Base-by-base conservation (phyloP, 2,888 invertebrate genomes). In the Anodontia alba region DNA sequence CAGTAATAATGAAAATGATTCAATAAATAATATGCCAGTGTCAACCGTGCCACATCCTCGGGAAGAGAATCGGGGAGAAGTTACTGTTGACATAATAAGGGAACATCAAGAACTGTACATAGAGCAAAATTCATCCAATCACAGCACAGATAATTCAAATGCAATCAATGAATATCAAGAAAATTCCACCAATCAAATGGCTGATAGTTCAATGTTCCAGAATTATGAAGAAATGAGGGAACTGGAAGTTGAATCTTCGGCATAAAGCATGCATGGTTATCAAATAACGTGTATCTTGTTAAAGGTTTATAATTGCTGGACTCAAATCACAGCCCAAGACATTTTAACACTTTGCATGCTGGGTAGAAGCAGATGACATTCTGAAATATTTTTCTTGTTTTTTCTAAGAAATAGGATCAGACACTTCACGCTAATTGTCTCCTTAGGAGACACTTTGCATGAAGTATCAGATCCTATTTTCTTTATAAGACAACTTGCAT, bases 71-170 rank as follows among this genome's bases (percentile, higher is more conserved):
- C 42, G 46, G 36, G 43, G 57, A 29, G 67, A 68, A 26, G 69
- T 69, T 42, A 42, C 78, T 33, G 76, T 82, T 20, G 82, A 85
- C 71, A 80, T 85, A 38, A 80, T 85, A 43, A 73, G 76, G 38
- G 80, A 85, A 69, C 82, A 85, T 72, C 80, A 82, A 67, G 73
- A 85, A 29, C 74, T 83, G 72, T 83, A 80, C 68, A 66, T 80
- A 38, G 85, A 76, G 73, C 82, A 80, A 72, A 85, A 83, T 76
- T 82, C 85, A 51, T 85, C 78, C 43, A 85, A 83, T 69, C 82
- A 83, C 38, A 72, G 78, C 31, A 66, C 68, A 29, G 80, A 84
- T 33, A 77, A 77, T 72, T 79, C 84, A 38, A 76, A 74, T 62
- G 43, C 74, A 75, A 71, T 81, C 33, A 73, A 73, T 73, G 78